A percentile compares a stretch with the other conserved stretches of the same genome.
phyloP scores from a whole-genome alignment of 2,113 vertebrate genomes.

The Daboia siamensis region DNA sequence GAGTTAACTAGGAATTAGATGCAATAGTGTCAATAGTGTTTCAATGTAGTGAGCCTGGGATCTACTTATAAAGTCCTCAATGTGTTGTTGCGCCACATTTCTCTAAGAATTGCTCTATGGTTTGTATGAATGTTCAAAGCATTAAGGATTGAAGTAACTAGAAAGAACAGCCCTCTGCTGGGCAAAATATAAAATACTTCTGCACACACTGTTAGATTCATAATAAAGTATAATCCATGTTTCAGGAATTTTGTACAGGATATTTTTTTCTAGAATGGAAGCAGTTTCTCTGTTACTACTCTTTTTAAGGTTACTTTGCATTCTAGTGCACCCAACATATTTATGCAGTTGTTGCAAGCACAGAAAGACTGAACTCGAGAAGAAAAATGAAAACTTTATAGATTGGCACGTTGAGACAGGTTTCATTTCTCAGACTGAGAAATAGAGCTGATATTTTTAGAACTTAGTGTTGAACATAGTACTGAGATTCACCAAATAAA shows the following conservation, averaged over 20 bases:
- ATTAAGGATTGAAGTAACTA: not conserved
- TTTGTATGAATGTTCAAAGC: not conserved
- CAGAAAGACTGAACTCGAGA: not conserved
- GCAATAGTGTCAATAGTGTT: not conserved
- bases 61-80: not conserved
- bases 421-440: not conserved
- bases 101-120: not conserved
- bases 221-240: not conserved
- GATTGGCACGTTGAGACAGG: not conserved
- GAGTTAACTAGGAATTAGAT: not conserved
- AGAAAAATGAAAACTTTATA: not conserved
- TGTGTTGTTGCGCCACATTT: not conserved
- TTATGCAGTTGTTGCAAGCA: not conserved
- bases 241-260: not conserved
- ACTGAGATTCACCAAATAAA: not conserved
- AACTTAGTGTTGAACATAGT: not conserved
- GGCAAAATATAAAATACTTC: constrained; percentile 12
- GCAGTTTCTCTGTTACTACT: not conserved
- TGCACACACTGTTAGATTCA: not conserved
- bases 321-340: not conserved
- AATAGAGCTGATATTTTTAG: not conserved
- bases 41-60: not conserved
- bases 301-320: not conserved
- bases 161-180: not conserved
- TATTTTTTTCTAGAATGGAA: not conserved